phyloP scores from a whole-genome alignment of 2,888 invertebrate species.

The Aquatica leii region DNA sequence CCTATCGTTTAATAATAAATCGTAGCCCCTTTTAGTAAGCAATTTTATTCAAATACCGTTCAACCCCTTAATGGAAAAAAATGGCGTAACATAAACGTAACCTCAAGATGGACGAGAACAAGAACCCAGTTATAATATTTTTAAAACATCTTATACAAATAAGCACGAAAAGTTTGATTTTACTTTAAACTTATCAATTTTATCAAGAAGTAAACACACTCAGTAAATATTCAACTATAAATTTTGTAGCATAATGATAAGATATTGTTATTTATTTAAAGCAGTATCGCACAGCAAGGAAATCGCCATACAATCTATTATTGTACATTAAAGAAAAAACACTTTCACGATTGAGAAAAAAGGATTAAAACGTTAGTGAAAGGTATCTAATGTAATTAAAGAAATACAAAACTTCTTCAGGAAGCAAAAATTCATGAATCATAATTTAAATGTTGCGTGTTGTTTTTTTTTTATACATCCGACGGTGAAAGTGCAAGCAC shows the following conservation, averaged over 20 bases:
- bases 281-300: not conserved
- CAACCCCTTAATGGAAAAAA: too few relatives aligned
- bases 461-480: constrained; percentile 19
- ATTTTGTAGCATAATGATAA: not conserved
- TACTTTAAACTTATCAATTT: too few relatives aligned
- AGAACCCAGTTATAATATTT: too few relatives aligned
- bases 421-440: constrained; percentile 33
- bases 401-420: constrained; percentile 34
- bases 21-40: too few relatives aligned
- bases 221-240: too few relatives aligned
- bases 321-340: constrained; percentile 11
- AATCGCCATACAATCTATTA: not conserved
- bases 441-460: constrained; percentile 32
- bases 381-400: constrained; percentile 31
- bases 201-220: too few relatives aligned
- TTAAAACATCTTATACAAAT: too few relatives aligned
- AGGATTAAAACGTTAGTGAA: constrained; percentile 24
- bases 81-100: too few relatives aligned
- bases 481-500: constrained; percentile 27
- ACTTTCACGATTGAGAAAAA: constrained; percentile 11
- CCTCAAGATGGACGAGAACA: too few relatives aligned
- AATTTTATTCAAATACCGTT: too few relatives aligned
- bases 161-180: too few relatives aligned
- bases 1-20: too few relatives aligned
- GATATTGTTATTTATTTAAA: constrained; percentile 8